Evolutionary conservation across 2,888 invertebrate species (phyloP), one percentile per base, ranked within the genome.

Genomic region (Galeopsomyia nigrocyanea): DNA sequence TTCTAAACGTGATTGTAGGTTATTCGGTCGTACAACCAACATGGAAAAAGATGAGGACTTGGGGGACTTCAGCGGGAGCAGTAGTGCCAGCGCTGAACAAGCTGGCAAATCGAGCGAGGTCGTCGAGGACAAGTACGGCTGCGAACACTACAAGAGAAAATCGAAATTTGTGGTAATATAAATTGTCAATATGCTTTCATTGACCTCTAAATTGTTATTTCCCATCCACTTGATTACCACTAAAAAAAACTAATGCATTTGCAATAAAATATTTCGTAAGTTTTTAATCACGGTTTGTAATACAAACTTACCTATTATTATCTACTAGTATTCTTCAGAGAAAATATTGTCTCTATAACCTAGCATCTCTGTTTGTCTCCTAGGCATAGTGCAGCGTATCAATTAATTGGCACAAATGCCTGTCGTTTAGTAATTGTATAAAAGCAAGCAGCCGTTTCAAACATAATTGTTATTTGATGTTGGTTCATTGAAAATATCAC

Each of bases 131-230:
- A 78, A 78, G 74, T 85, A 84, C 73, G 95, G 95, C 72, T 95
- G 95, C 87, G 91, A 91, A 79, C 95, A 95, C 88, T 95, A 95
- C 84, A 93, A 94, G 85, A 89, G 95, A 81, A 92, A 93, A 85
- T 94, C 94, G 62, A 94, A 94, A 88, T 94, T 95, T 87, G 94
- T 95, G 67, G 75, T 75, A 22, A 63, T 39, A 39, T 39, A 10
- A 39, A 39, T 39, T 39, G 39, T 13, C 39, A 39, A 39, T 10
- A 13, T 17, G n/a, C 21, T 53, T 53, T 21, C 13, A 39, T 39
- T 39, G 13, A 26, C 26, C 26, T 26, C 26, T 26, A 39, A 39
- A 39, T 39, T 39, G 13, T 39, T 39, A 7, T 39, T 39, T 39
- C 13, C 39, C 39, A 7, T 39, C 10, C 7, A 39, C 7, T 39